Evolutionary conservation across 2,888 invertebrate genomes (phyloP).

Genomic region (Parelbella ahira): DNA sequence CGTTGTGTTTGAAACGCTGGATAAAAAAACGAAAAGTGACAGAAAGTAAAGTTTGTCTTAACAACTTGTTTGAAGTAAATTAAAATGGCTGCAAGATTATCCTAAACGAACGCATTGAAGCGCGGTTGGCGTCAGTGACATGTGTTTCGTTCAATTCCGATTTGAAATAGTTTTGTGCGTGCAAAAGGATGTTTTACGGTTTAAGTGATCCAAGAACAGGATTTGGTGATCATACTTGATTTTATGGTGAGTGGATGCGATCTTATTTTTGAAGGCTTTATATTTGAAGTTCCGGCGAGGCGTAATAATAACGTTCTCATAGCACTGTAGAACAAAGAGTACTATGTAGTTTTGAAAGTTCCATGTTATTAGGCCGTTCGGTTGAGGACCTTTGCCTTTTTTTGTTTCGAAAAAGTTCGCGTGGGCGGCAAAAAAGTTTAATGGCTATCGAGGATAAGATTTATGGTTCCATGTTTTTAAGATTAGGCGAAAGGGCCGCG

Average conservation of each 20-base stretch:
- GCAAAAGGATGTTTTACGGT: conserved; percentile 44
- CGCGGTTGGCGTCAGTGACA: conserved; percentile 37
- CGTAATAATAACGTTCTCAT: conserved; percentile 2
- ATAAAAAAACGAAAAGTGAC: no score
- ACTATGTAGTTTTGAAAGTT: conserved; percentile 38
- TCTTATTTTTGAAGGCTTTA: conserved; percentile 12
- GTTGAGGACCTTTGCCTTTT: conserved; percentile 39
- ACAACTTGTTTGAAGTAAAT: conserved; percentile 22
- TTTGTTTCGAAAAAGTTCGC: conserved; percentile 48
- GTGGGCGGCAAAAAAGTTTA: conserved; percentile 38
- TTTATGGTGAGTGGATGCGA: conserved; percentile 51
- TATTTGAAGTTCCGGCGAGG: conserved; percentile 8
- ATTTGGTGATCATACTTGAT: conserved; percentile 43
- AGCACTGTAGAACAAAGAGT: conserved; percentile 54
- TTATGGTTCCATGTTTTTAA: conserved; percentile 19
- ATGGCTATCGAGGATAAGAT: conserved; percentile 19
- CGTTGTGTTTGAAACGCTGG: conserved; percentile 8
- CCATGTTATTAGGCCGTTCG: conserved; percentile 38
- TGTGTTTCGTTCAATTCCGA: conserved; percentile 36
- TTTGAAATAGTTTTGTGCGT: conserved; percentile 45
- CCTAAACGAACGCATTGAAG: no score
- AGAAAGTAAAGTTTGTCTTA: conserved; percentile 6
- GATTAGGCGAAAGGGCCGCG: conserved; percentile 22
- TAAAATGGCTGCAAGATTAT: conserved; percentile 25
- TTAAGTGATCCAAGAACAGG: conserved; percentile 47